Base-by-base conservation (phyloP, 2,113 vertebrate species). In the Ellobius talpinus region DNA sequence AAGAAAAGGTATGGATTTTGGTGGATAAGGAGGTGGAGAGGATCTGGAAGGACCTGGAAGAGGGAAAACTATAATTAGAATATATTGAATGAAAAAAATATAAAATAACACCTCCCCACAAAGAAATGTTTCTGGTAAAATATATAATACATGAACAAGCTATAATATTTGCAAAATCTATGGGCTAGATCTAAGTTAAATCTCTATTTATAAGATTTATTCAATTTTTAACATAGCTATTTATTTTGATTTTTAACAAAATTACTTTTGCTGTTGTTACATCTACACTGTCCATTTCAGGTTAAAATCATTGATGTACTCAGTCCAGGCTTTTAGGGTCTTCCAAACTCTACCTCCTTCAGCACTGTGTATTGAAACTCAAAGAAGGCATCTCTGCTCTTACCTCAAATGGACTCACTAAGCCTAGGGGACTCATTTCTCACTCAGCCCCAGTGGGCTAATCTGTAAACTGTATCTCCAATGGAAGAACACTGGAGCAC, bases 241-340 rank as follows among this genome's bases (percentile, higher is more conserved):
- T 94, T 86, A 39, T 92, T 97, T 97, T 55, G 42, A 70, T 24
- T 65, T 58, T 89, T 63, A 72, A 19, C 63, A 42, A 29, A 89
- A 13, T 66, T 95, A 31, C 42, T 16, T 86, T 86, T 93, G 52
- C 7, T 77, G 36, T 84, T 89, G 8, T 91, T 42, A 77, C 65
- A 93, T 68, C 55, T 96, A 36, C 5, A 19, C 45, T 94, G 33
- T 85, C 63, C 8, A 58, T 86, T 91, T 81, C 29, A 58, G 31
- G 21, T 89, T 58, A 39, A 42, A 73, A 26, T 92, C 85, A 16
- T 29, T 74, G 47, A 50, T 24, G 89, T 39, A 42, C 29, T 87
- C 26, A 29, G 2, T 7, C 2, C 14, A 74, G 58, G 79, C 4
- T n/a, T 74, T 82, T 73, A 81, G 33, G 50, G 72, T 2, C 13